Percentiles rank a stretch among this genome's conserved stretches.
Evolutionary conservation across 1,140 invertebrate genomes (phyloP).

Genomic region (Pachypsylla venusta): DNA sequence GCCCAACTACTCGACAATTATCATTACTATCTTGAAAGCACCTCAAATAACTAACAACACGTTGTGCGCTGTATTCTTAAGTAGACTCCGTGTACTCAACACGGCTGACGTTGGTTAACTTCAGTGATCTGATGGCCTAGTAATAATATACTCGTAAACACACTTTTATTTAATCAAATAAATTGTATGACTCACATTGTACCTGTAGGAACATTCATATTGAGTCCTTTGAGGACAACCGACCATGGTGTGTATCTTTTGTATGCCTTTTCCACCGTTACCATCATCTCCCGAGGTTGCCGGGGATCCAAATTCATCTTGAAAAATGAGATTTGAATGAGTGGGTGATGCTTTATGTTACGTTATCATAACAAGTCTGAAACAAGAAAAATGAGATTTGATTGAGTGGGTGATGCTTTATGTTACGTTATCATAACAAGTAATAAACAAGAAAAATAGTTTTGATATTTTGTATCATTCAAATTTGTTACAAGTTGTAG

Average conservation of each 20-base stretch:
- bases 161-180: not conserved
- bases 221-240: constrained; percentile 23
- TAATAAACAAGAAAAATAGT: not conserved
- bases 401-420: not conserved
- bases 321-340: not conserved
- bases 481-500: too few relatives aligned
- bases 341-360: not conserved
- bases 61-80: not conserved
- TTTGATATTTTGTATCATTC: too few relatives aligned
- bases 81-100: not conserved
- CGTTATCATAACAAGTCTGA: not conserved
- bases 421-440: not conserved
- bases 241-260: constrained; percentile 21
- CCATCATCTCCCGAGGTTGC: not conserved
- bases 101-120: constrained; percentile 10
- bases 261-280: constrained; percentile 19
- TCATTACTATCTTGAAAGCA: not conserved
- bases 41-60: not conserved
- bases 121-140: not conserved
- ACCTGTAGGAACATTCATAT: constrained; percentile 26
- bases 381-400: not conserved
- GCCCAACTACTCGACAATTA: not conserved
- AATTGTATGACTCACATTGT: constrained; percentile 23
- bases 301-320: not conserved
- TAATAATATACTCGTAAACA: not conserved